Evolutionary conservation across 2,888 invertebrate species (phyloP).

Genomic region (Girardia tigrina): DNA sequence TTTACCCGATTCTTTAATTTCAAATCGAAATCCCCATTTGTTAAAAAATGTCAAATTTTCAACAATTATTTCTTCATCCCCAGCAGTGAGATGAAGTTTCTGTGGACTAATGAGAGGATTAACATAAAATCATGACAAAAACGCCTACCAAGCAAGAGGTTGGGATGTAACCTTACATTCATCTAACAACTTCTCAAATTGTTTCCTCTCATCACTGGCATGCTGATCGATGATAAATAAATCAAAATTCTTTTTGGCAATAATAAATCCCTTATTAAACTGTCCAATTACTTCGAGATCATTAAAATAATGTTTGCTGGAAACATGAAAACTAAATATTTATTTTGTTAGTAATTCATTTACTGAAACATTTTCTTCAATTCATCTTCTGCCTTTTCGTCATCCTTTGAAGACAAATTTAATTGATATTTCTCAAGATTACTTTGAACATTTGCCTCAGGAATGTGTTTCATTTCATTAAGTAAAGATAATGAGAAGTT

Average conservation of each 20-base stretch:
- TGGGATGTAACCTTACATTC: not conserved
- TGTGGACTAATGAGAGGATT: slow-evolving; percentile 58
- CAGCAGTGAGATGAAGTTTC: slow-evolving; percentile 66
- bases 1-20: slow-evolving; percentile 60
- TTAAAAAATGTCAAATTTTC: slow-evolving; percentile 72
- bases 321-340: not conserved
- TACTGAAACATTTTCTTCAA: slow-evolving; percentile 53
- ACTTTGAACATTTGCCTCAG: not conserved
- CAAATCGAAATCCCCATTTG: slow-evolving; percentile 81
- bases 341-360: not conserved
- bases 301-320: slow-evolving; percentile 31
- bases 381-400: slow-evolving; percentile 72
- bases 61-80: slow-evolving; percentile 70
- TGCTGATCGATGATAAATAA: slow-evolving; percentile 96
- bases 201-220: slow-evolving; percentile 92
- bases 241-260: slow-evolving; percentile 67
- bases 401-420: slow-evolving; percentile 64
- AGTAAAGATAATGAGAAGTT: not conserved
- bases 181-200: slow-evolving; percentile 70
- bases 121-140: not conserved
- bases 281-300: slow-evolving; percentile 52
- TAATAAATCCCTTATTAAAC: slow-evolving; percentile 91
- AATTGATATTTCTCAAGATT: slow-evolving; percentile 63
- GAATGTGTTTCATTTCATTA: not conserved
- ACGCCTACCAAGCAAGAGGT: not conserved